phyloP scores from a whole-genome alignment of 2,797 vertebrate species.

The Macrochelys suwanniensis region DNA sequence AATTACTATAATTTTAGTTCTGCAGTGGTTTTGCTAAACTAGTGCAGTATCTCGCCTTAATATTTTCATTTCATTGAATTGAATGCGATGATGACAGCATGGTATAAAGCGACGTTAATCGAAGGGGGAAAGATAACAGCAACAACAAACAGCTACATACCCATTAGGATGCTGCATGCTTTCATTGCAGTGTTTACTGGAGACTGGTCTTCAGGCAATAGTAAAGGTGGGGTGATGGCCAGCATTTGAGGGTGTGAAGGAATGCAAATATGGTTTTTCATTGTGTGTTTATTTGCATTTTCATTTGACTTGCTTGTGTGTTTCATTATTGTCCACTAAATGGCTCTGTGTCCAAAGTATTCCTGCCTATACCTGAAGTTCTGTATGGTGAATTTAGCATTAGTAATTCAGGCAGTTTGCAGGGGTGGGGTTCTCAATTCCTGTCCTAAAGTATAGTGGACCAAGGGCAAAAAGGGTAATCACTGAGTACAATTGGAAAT shows the following conservation, averaged over 20 bases:
- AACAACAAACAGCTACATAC: background rate
- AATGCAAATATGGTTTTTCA: background rate
- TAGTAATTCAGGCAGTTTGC: accelerated
- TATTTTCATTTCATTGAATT: background rate
- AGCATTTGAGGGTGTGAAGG: accelerated
- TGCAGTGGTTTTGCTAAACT: background rate
- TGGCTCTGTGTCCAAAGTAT: background rate
- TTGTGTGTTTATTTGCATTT: background rate
- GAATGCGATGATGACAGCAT: background rate
- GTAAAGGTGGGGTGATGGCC: background rate
- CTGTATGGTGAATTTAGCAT: background rate
- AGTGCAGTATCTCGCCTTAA: background rate
- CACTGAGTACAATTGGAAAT: background rate
- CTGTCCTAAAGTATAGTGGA: background rate
- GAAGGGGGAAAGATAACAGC: background rate
- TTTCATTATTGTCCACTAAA: background rate
- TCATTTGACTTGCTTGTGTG: background rate
- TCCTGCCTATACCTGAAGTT: background rate
- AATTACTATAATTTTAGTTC: constrained; percentile 34
- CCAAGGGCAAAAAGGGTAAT: background rate
- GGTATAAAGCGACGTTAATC: background rate
- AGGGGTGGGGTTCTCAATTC: background rate
- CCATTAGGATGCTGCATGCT: background rate
- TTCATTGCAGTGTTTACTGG: background rate
- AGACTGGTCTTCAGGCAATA: background rate